Evolutionary conservation across 2,888 invertebrate genomes (phyloP), one percentile per base, ranked within the genome.

Genomic region (Pollenia griseotomentosa): DNA sequence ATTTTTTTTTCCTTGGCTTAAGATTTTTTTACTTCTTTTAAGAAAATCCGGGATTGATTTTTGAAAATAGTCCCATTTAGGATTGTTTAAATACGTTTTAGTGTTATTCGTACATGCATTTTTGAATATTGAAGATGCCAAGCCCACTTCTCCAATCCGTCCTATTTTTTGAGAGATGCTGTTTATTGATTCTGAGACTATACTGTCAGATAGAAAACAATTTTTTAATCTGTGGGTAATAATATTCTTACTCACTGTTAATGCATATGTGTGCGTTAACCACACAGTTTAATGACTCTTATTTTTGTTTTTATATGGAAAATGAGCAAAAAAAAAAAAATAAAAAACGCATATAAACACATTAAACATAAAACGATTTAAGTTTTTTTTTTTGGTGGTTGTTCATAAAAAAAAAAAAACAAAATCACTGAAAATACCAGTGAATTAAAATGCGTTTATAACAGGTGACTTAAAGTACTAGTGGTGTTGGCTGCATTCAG

Each of bases 381-480:
- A 19, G 16, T 23, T 68, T 51, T 48, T 51, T 48, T 48, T 83
- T 77, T 78, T 73, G 65, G 51, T 51, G 66, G 19, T 79, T 55
- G 12, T 44, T 51, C 23, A 66, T 11, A 59, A 33, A 59, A 40
- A 53, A n/a, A n/a, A n/a, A 63, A 53, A 51, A 51, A 12, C 33
- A 33, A 40, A 16, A 51, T 33, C 19, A 44, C 19, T 78, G 63
- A 19, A 86, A 82, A 70, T 59, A 59, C 74, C 74, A 82, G 74
- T 68, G 74, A 66, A 51, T 59, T 82, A 80, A 80, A 77, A 66
- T 87, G 87, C 68, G 81, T 87, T 83, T 66, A 81, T 77, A 77
- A 59, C 86, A 86, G 83, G 83, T 86, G 86, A 83, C 80, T 73
- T 46, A 48, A 51, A 53, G 42, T 11, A 63, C 14, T 63, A 46